These are phyloP conservation scores for Neodiprion fabricii DNA, from an alignment of 1,140 invertebrate species.

Conservation along the genomic window DNA sequence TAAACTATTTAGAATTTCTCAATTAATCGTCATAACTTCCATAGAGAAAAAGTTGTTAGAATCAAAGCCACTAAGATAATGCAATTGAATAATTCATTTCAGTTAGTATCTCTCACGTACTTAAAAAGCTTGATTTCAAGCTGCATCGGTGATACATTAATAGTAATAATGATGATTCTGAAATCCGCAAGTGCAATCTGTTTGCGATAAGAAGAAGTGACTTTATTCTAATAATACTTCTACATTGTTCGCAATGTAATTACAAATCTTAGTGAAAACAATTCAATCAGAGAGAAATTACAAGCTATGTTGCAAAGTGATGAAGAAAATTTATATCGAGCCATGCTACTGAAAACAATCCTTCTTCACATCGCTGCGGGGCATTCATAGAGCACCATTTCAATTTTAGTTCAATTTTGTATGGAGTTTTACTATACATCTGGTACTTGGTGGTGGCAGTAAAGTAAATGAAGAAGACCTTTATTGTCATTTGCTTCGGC, in stretches of 20 bases:
- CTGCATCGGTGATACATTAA: constrained; percentile 41
- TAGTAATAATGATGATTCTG: constrained; percentile 20
- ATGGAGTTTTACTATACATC: neutral
- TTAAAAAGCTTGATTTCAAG: constrained; percentile 39
- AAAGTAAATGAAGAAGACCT: no score
- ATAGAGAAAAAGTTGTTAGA: neutral
- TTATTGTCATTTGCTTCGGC: neutral
- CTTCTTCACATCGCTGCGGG: neutral
- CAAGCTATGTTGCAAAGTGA: no score
- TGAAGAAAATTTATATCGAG: no score
- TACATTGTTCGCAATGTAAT: no score
- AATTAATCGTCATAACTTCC: neutral
- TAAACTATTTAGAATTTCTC: neutral
- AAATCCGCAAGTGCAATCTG: constrained; percentile 22
- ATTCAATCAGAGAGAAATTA: no score
- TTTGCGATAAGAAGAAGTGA: constrained; percentile 2
- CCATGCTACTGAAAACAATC: neutral
- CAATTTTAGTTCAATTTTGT: neutral
- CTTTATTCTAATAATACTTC: no score
- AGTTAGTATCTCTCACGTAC: constrained; percentile 41
- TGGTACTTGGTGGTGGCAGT: no score
- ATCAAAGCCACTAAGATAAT: neutral
- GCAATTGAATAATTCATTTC: neutral
- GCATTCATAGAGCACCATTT: constrained; percentile 7
- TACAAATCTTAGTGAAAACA: no score